A percentile compares a stretch with the other conserved stretches of the same genome.
phyloP scores from a whole-genome alignment of 2,797 vertebrate genomes.

The Aselliscus stoliczkanus region DNA sequence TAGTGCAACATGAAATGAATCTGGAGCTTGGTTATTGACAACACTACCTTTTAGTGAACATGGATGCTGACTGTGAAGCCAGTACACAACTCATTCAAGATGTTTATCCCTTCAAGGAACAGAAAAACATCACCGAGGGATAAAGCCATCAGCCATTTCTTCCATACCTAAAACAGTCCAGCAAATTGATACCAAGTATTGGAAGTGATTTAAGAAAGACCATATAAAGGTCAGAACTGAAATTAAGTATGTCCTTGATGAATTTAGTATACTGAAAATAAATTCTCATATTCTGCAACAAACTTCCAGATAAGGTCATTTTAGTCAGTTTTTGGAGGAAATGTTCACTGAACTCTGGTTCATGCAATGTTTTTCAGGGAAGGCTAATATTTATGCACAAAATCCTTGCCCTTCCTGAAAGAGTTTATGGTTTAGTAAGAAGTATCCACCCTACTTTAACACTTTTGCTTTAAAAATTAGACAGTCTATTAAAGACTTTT shows the following conservation, averaged over 20 bases:
- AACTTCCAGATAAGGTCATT: neutral
- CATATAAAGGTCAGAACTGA: neutral
- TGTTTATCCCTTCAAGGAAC: neutral
- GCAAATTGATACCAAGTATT: neutral
- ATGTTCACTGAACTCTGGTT: neutral
- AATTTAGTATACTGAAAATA: slow-evolving; percentile 12
- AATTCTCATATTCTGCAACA: neutral
- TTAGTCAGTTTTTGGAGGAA: neutral
- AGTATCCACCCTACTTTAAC: neutral
- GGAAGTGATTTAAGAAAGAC: slow-evolving; percentile 13
- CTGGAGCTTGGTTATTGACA: neutral
- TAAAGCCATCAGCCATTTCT: neutral
- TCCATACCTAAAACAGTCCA: neutral
- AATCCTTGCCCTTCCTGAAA: neutral
- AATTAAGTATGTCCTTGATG: neutral
- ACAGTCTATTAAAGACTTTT: neutral
- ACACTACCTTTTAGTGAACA: neutral
- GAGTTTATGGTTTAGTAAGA: neutral
- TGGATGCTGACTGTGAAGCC: neutral
- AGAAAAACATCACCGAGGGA: neutral
- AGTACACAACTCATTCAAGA: neutral
- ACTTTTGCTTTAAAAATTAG: neutral
- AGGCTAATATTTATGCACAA: neutral
- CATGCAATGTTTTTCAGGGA: neutral
- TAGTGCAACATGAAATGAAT: neutral